These are phyloP conservation scores for Anas platyrhynchos DNA, from an alignment of 2,113 vertebrate species.

Conservation along the genomic window DNA sequence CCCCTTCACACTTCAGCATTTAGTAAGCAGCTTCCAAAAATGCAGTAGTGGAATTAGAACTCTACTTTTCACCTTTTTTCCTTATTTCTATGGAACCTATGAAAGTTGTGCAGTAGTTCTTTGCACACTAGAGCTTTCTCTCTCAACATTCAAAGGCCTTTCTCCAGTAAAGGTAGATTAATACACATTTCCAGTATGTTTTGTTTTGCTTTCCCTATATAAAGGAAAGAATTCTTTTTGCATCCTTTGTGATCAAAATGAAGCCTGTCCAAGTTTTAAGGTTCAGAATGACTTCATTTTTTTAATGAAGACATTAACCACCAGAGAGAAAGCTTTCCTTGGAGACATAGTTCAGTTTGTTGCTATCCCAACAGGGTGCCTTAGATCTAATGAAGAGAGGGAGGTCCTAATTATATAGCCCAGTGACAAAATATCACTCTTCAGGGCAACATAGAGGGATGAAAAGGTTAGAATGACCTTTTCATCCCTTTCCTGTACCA, in stretches of 20 bases:
- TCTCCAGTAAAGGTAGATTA: neutral
- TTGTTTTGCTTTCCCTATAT: constrained; percentile 57
- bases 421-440: constrained; percentile 10
- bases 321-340: neutral
- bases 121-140: neutral
- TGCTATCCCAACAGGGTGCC: neutral
- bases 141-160: neutral
- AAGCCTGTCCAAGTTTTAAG: neutral
- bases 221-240: constrained; percentile 18
- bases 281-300: constrained; percentile 26
- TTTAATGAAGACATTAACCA: constrained; percentile 47
- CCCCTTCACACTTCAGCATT: neutral
- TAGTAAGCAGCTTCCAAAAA: neutral
- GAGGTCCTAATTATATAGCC: constrained; percentile 12
- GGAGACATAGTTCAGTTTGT: constrained; percentile 23
- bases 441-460: neutral
- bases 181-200: constrained; percentile 36
- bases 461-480: constrained; percentile 47
- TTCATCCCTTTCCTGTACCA: neutral
- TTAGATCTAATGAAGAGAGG: constrained; percentile 10
- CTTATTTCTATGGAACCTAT: neutral
- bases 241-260: neutral
- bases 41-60: neutral
- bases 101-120: neutral
- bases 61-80: neutral